These are phyloP conservation scores for Melanophora roralis DNA, from an alignment of 2,888 invertebrate species.

Conservation along the genomic window DNA sequence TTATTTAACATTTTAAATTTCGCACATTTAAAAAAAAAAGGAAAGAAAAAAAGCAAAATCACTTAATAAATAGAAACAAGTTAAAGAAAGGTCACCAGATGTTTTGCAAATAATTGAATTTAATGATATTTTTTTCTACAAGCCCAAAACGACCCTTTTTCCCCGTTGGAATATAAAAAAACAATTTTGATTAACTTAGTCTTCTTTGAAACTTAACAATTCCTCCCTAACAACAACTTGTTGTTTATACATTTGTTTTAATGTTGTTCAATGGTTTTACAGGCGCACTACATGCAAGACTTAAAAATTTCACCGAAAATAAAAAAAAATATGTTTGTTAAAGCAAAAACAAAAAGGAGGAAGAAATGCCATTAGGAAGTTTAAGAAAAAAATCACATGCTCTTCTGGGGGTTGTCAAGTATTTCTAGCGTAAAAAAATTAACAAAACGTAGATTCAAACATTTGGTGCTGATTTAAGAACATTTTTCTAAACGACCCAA, in stretches of 20 bases:
- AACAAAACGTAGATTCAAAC: constrained; percentile 27
- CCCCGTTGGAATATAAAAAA: background rate
- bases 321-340: too few relatives aligned
- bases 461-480: constrained; percentile 34
- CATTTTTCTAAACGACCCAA: constrained; percentile 21
- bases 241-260: too few relatives aligned
- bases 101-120: constrained; percentile 65
- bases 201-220: background rate
- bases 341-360: background rate
- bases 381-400: constrained; percentile 40
- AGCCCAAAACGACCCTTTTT: constrained; percentile 41
- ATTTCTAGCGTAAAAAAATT: constrained; percentile 36
- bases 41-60: constrained; percentile 8
- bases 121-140: constrained; percentile 60
- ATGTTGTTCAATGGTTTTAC: constrained; percentile 31
- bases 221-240: constrained; percentile 4
- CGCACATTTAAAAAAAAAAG: background rate
- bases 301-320: constrained; percentile 1
- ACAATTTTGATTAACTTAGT: background rate
- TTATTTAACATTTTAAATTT: background rate
- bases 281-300: background rate
- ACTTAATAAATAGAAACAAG: constrained; percentile 33
- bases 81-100: constrained; percentile 58
- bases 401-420: constrained; percentile 2
- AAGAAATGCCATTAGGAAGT: constrained; percentile 42